Evolutionary conservation across 2,888 invertebrate genomes (phyloP), one percentile per base, ranked within the genome.

Genomic region (Reticulitermes lucifugus): DNA sequence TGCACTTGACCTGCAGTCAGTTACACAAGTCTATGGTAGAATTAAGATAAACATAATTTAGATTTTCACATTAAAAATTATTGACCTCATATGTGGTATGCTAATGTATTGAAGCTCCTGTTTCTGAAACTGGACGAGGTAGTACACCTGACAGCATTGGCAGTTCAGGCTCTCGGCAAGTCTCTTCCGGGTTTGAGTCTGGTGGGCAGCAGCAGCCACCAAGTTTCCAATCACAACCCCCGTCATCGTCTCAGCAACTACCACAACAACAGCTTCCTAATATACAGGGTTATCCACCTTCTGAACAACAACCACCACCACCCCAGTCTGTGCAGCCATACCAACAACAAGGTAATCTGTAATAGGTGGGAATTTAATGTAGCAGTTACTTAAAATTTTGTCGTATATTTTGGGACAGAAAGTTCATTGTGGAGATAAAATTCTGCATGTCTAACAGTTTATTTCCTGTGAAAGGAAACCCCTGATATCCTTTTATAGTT

Each of bases 61-160:
- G 2, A 18, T 55, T 55, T 55, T 55, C 4, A 18, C 55, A 55
- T 55, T 35, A 55, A 55, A 55, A 55, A 55, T 55, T 18, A 55
- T 1, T 55, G 14, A 22, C n/a, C 60, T 60, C 14, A 22, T 6
- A 65, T 65, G 65, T 65, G 7, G 10, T 73, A 14, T 73, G 41
- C 18, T 73, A 41, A 6, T 73, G 18, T 73, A 29, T 18, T 35
- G 2, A 73, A 73, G 73, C 73, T 73, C 9, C 77, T 51, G 46
- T 46, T 77, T 79, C 84, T 43, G 84, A 83, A 18, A 46, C 79
- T 55, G 77, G 75, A 18, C 79, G 83, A 25, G 84, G 75, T 9
- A 81, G 79, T 29, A 83, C 80, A n/a, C 85, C 85, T 41, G 85
- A 86, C 55, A 85, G 85, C 41, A 85, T 85, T 77, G 83, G 85